Evolutionary conservation across 1,140 invertebrate genomes (phyloP).

Genomic region (Drosophila asahinai): DNA sequence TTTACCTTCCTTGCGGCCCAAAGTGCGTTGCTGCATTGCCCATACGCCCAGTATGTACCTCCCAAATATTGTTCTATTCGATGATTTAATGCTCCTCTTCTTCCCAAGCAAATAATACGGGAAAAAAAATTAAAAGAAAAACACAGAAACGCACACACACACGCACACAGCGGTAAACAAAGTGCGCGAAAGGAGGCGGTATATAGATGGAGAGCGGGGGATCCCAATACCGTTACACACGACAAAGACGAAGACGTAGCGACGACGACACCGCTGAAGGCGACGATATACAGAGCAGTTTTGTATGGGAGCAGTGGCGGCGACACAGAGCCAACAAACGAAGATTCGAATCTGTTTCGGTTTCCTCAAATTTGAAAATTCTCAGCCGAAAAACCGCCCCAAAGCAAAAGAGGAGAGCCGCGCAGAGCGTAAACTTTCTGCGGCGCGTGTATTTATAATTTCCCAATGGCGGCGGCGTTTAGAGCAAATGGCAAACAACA

Average conservation of each 20-base stretch:
- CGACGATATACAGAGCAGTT: conserved; percentile 18
- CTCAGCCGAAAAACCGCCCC: conserved; percentile 45
- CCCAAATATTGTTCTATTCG: conserved; percentile 22
- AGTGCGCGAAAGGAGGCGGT: conserved; percentile 58
- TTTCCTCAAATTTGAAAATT: conserved; percentile 73
- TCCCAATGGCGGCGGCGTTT: conserved; percentile 57
- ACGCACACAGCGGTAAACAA: conserved; percentile 67
- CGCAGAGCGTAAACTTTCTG: conserved; percentile 56
- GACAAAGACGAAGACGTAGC: conserved; percentile 47
- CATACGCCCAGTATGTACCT: conserved; percentile 36
- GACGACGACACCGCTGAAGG: conserved; percentile 38
- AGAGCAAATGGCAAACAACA: conserved; percentile 62
- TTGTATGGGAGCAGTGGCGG: conserved; percentile 43
- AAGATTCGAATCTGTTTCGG: conserved; percentile 83
- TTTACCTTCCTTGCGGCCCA: conserved; percentile 4
- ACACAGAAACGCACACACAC: conserved; percentile 42
- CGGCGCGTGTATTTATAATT: conserved; percentile 75
- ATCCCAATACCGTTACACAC: conserved; percentile 70
- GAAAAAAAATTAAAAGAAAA: conserved; percentile 27
- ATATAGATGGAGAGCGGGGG: conserved; percentile 20
- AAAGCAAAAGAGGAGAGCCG: conserved; percentile 14
- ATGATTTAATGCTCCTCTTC: conserved; percentile 38
- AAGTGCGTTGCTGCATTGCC: conserved; percentile 43
- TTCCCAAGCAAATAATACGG: conserved; percentile 32
- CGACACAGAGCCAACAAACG: conserved; percentile 83